Evolutionary conservation across 2,797 vertebrate species (phyloP), one percentile per base, ranked within the genome.

Genomic region (Furcifer pardalis): DNA sequence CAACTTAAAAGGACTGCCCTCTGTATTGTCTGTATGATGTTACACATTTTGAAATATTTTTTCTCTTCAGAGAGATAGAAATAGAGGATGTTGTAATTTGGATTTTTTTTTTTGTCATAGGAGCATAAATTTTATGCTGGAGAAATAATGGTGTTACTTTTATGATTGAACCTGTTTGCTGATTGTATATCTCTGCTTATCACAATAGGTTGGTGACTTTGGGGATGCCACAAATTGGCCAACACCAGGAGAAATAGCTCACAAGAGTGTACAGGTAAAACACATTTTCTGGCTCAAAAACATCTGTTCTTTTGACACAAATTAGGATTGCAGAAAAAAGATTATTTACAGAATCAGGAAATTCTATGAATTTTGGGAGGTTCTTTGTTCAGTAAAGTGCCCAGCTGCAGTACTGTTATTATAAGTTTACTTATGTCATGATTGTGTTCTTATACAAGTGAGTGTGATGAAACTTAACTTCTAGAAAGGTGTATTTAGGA

Each of bases 211-310:
- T 87, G 98, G 98, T 90, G 98, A 99, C 92, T 99, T 99, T 0
- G 98, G 97, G 72, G 98, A 99, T 95, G 95, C 98, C n/a, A 98
- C 97, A 92, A 99, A 98, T 90, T 99, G 98, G 98, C 98, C 98
- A 0, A 99, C 98, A 56, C 98, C 98, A 30, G 98, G 98, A 90
- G 98, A 99, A 95, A 99, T 99, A 44, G 98, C 98, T 49, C 98
- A 98, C 44, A 99, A 99, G 94, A 98, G 97, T 32, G 94, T 97
- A 81, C 98, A 98, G 98, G 98, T 99, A 92, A 94, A 94, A 42
- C 12, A 25, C 23, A 63, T 1, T n/a, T 42, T 62, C 32, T 77
- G 3, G 10, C 19, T 44, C 17, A 7, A 49, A 40, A 69, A 17
- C 4, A 69, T 76, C n/a, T 76, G 21, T 59, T 71, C 5, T 62